Evolutionary conservation across 2,888 invertebrate genomes (phyloP), one percentile per base, ranked within the genome.

Genomic region (Cheilosia pagana): DNA sequence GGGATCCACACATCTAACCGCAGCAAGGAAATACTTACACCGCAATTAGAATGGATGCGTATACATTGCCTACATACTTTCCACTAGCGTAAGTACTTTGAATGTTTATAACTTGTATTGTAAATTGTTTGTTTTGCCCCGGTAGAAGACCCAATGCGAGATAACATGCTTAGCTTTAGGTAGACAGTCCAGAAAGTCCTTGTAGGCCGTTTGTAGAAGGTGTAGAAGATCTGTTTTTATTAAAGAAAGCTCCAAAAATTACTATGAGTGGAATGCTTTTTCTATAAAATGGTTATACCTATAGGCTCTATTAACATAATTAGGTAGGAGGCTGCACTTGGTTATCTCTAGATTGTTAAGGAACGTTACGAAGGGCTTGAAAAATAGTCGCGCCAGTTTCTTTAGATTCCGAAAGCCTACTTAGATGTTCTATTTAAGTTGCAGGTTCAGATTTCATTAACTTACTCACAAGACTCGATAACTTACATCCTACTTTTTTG

Each of bases 1-100:
- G n/a, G 45, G 39, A 31, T 35, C 21, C 5, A 16, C 43, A 60
- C 23, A 31, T 43, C 35, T 50, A 50, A 67, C 19, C 50, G 25
- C 60, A 45, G n/a, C n/a, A 45, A 50, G 57, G 53, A 76, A 60
- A 52, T 55, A 67, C 43, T 53, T 57, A 77, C 52, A 76, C 52
- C 19, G 78, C 14, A n/a, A 50, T 43, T 41, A 85, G 52, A 72
- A 88, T 89, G 89, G 89, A 89, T 87, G 89, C 89, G 57, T 89
- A 89, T 57, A 88, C 89, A 31, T 75, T 89, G 63, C 89, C 89
- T 25, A 88, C 89, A 25, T 89, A 89, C 67, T 89, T 89, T 82
- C 89, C 89, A 59, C 67, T 89, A 59, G 88, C 89, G 89, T 89
- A 87, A 89, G 89, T 88, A 55, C 19, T 14, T 10, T 10, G n/a